These are phyloP conservation scores for Hystrix cristata DNA, from an alignment of 2,113 vertebrate genomes.

Conservation along the genomic window DNA sequence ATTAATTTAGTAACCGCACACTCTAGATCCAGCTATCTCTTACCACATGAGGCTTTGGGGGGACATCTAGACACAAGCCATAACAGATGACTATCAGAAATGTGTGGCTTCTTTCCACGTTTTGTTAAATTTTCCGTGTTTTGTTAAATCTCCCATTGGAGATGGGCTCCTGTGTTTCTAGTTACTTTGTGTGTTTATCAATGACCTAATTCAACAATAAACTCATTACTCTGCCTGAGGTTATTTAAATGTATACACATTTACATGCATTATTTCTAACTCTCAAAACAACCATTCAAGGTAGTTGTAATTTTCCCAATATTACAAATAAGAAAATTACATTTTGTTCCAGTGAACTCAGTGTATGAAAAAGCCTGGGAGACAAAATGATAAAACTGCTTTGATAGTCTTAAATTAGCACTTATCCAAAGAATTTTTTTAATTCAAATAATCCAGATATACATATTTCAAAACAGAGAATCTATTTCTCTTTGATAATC, in stretches of 20 bases:
- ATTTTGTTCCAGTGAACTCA: constrained; percentile 12
- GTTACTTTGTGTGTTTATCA: background rate
- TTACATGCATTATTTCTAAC: constrained; percentile 37
- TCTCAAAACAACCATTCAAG: background rate
- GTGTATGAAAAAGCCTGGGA: background rate
- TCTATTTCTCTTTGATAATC: background rate
- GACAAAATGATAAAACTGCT: constrained; percentile 4
- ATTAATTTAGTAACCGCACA: too few relatives aligned
- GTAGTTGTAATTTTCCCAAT: background rate
- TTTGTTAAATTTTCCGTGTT: background rate
- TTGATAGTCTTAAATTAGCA: background rate
- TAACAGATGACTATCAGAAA: background rate
- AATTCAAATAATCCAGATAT: background rate
- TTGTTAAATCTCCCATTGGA: background rate
- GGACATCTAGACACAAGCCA: too few relatives aligned
- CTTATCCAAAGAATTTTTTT: background rate
- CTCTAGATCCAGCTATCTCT: too few relatives aligned
- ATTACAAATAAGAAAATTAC: constrained; percentile 50
- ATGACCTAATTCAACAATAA: constrained; percentile 38
- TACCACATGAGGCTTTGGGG: too few relatives aligned
- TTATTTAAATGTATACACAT: constrained; percentile 40
- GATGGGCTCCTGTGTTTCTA: background rate
- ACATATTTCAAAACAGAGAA: background rate
- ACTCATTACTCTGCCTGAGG: constrained; percentile 21
- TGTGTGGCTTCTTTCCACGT: background rate